phyloP scores from a whole-genome alignment of 2,888 invertebrate genomes.

The Chymomyza caudatula region DNA sequence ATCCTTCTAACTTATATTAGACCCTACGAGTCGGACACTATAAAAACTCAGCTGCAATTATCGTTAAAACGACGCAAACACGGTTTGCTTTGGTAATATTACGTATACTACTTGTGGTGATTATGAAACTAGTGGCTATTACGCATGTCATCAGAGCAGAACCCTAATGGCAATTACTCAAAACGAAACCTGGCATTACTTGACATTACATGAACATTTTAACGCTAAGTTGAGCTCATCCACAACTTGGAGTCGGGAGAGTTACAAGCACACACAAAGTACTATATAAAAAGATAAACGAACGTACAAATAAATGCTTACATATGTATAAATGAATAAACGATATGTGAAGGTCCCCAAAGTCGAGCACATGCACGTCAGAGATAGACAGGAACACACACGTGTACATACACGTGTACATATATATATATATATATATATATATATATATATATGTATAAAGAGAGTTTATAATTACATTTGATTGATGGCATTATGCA shows the following conservation, averaged over 20 bases:
- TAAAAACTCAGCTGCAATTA: too few species aligned
- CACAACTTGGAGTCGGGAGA: neutral
- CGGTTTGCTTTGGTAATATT: too few species aligned
- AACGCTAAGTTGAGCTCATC: neutral
- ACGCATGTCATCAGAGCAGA: neutral
- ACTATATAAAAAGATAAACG: too few species aligned
- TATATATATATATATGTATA: slow-evolving; percentile 20
- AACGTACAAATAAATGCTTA: slow-evolving; percentile 7
- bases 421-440: slow-evolving; percentile 1
- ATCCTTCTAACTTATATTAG: too few species aligned
- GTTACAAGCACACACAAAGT: neutral
- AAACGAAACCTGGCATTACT: neutral
- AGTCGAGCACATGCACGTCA: slow-evolving; percentile 6
- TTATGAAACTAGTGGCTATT: neutral
- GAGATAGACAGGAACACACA: neutral
- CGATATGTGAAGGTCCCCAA: neutral
- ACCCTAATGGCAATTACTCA: neutral
- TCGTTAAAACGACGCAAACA: too few species aligned
- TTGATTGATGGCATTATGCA: slow-evolving; percentile 67
- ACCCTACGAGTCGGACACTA: too few species aligned
- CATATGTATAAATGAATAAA: slow-evolving; percentile 17
- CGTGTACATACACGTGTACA: neutral
- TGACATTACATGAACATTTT: neutral
- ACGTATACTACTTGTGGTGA: too few species aligned
- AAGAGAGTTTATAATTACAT: slow-evolving; percentile 60